Percentiles rank a stretch among this genome's conserved stretches.
Conservation (phyloP, 2,888 invertebrate species). For the Epicampocera succincta region DNA sequence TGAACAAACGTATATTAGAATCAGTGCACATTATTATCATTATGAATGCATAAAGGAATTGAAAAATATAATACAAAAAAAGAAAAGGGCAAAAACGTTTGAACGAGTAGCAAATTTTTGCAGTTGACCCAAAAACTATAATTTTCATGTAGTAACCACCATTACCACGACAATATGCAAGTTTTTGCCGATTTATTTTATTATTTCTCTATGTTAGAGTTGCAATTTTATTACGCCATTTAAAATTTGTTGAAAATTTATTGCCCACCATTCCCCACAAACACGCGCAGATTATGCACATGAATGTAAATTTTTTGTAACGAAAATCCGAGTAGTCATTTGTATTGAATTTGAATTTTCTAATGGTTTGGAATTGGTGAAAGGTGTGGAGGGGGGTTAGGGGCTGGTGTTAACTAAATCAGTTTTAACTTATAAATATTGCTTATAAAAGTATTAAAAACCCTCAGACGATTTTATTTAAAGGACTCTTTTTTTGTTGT, state of each 20-base stretch:
- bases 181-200: conserved; percentile 51
- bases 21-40: conserved; percentile 47
- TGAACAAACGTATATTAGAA: conserved; percentile 30
- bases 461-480: too few relatives aligned
- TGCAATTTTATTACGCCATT: conserved; percentile 65
- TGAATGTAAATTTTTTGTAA: conserved; percentile 25
- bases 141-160: conserved; percentile 47
- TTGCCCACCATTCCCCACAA: conserved; percentile 45
- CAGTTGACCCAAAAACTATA: conserved; percentile 46
- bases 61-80: not conserved
- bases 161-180: conserved; percentile 50
- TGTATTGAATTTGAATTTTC: conserved; percentile 51
- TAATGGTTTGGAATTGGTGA: too few relatives aligned
- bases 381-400: not conserved
- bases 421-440: too few relatives aligned
- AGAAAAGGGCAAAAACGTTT: conserved; percentile 4
- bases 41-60: conserved; percentile 30
- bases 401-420: too few relatives aligned
- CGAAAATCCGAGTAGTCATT: conserved; percentile 3
- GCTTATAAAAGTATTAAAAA: too few relatives aligned
- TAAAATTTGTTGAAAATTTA: conserved; percentile 65
- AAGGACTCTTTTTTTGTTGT: too few relatives aligned
- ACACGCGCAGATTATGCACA: conserved; percentile 11
- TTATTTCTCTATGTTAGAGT: conserved; percentile 48
- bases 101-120: conserved; percentile 27